These are phyloP conservation scores for Propithecus deckenii DNA, from an alignment of 2,797 vertebrate genomes.

Conservation along the genomic window DNA sequence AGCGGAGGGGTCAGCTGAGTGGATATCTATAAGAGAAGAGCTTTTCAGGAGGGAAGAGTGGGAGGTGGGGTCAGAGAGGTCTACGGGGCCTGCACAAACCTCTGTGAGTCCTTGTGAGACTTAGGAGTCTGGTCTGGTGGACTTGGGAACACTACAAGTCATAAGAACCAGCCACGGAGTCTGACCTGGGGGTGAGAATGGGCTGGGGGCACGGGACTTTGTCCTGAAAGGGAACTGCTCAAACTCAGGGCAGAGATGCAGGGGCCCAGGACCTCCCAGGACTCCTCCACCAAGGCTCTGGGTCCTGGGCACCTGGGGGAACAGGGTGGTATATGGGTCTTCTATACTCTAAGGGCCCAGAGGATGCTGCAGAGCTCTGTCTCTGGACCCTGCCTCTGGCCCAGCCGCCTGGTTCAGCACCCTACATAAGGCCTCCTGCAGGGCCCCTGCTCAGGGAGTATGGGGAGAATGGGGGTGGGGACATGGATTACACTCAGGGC, in stretches of 20 bases:
- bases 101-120: neutral
- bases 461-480: neutral
- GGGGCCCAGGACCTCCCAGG: neutral
- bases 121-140: neutral
- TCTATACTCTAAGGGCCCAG: neutral
- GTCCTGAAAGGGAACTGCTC: neutral
- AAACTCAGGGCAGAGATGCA: neutral
- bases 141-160: neutral
- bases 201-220: neutral
- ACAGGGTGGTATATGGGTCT: neutral
- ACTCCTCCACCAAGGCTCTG: neutral
- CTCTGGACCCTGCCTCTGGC: too few species aligned
- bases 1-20: rapidly evolving
- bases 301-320: neutral
- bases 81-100: rapidly evolving
- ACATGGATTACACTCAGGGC: too few species aligned
- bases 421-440: neutral
- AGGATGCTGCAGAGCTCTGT: neutral
- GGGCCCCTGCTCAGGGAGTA: neutral
- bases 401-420: neutral
- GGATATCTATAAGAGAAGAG: neutral
- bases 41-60: too few species aligned
- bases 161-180: neutral
- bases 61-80: neutral
- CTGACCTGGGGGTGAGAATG: neutral